These are phyloP conservation scores for Standfussiana lucernea DNA, from an alignment of 2,888 invertebrate genomes.

Conservation along the genomic window DNA sequence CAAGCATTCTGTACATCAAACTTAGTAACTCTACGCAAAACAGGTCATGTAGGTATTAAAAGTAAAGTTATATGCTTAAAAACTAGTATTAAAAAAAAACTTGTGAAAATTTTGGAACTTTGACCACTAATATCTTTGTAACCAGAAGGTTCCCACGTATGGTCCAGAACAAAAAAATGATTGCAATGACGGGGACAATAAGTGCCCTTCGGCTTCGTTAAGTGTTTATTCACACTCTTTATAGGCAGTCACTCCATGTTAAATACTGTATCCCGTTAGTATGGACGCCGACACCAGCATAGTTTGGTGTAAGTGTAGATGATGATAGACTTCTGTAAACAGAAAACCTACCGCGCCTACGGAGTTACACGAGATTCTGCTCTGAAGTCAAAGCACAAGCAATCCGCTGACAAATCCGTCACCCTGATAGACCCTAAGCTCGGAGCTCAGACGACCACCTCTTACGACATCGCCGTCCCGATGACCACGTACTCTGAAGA, in stretches of 20 bases:
- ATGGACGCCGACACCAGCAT: not conserved
- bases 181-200: too few relatives aligned
- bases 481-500: conserved; percentile 1
- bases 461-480: conserved; percentile 13
- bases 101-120: too few relatives aligned
- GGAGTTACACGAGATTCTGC: conserved; percentile 58
- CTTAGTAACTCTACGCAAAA: too few relatives aligned
- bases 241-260: not conserved
- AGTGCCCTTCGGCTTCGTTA: too few relatives aligned
- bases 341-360: conserved; percentile 75
- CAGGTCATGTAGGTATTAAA: too few relatives aligned
- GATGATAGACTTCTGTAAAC: not conserved
- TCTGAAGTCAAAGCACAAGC: conserved; percentile 1
- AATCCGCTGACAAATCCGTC: conserved; percentile 15
- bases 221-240: too few relatives aligned
- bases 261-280: not conserved
- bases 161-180: too few relatives aligned
- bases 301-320: not conserved
- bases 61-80: too few relatives aligned
- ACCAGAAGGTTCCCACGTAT: too few relatives aligned
- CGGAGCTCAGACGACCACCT: not conserved
- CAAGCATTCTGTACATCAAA: too few relatives aligned
- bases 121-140: too few relatives aligned
- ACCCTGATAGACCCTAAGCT: conserved; percentile 13
- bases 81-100: too few relatives aligned